phyloP scores from a whole-genome alignment of 1,140 invertebrate genomes.

The Agrypnia vestita region DNA sequence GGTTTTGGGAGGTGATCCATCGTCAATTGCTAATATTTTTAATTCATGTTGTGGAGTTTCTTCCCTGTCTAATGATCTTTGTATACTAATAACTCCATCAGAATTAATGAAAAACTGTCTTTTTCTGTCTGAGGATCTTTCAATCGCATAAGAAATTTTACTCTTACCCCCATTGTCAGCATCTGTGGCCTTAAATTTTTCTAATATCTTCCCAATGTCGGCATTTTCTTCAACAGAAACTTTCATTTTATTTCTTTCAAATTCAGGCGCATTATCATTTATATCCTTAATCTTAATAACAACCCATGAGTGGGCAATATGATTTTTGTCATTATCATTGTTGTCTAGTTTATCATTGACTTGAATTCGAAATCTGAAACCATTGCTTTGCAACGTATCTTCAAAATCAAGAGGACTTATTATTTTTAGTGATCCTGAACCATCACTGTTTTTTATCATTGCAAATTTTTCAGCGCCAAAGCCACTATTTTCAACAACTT shows the following conservation, averaged over 20 bases:
- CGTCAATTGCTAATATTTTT: slow-evolving; percentile 78
- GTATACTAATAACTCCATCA: slow-evolving; percentile 77
- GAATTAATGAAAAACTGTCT: slow-evolving; percentile 76
- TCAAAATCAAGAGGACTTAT: slow-evolving; percentile 77
- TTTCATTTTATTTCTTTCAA: slow-evolving; percentile 76
- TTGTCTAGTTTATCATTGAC: slow-evolving; percentile 75
- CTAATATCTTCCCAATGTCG: slow-evolving; percentile 75
- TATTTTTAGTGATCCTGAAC: slow-evolving; percentile 79
- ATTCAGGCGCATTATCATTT: slow-evolving; percentile 78
- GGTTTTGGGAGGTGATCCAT: slow-evolving; percentile 77
- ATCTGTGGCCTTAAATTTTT: slow-evolving; percentile 77
- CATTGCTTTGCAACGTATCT: slow-evolving; percentile 74
- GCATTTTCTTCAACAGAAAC: slow-evolving; percentile 78
- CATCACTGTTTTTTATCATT: slow-evolving; percentile 79
- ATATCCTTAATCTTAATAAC: slow-evolving; percentile 77
- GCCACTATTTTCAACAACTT: slow-evolving; percentile 76
- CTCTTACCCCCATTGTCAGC: slow-evolving; percentile 76
- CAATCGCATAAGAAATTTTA: slow-evolving; percentile 74
- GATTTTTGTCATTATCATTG: slow-evolving; percentile 75
- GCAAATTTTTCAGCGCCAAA: slow-evolving; percentile 79
- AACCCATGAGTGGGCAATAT: slow-evolving; percentile 78
- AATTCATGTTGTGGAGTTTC: slow-evolving; percentile 75
- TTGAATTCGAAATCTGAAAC: slow-evolving; percentile 77
- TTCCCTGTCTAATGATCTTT: slow-evolving; percentile 75
- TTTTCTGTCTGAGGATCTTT: slow-evolving; percentile 75